Conservation (phyloP, 2,888 invertebrate genomes). For the Halictus ligatus region DNA sequence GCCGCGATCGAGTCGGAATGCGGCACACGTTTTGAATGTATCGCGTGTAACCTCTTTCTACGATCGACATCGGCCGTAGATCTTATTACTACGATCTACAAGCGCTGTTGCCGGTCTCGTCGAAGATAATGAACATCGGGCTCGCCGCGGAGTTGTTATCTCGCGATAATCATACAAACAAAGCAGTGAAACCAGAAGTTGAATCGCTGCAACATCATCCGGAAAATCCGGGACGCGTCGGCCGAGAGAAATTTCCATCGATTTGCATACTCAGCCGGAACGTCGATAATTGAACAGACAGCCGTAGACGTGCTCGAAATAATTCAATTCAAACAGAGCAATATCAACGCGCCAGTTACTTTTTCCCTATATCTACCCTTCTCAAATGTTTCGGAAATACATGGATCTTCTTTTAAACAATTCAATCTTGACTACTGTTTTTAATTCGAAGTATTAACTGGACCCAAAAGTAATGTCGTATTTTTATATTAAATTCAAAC, state of each 20-base stretch:
- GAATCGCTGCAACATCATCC: neutral
- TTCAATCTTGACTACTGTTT: no score
- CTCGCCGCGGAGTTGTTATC: neutral
- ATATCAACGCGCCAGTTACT: no score
- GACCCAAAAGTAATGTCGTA: no score
- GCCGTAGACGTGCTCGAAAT: neutral
- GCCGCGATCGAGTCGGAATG: neutral
- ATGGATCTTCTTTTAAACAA: no score
- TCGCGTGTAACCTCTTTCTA: neutral
- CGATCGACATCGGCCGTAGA: neutral
- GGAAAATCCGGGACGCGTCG: neutral
- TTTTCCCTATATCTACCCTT: neutral
- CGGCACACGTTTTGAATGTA: neutral
- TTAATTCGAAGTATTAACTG: no score
- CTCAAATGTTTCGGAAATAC: neutral
- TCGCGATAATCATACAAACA: neutral
- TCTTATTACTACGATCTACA: neutral
- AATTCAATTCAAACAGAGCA: neutral
- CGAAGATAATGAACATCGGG: neutral
- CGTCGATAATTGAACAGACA: constrained; percentile 27
- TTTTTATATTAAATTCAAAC: no score
- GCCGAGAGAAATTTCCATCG: neutral
- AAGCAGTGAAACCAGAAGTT: neutral
- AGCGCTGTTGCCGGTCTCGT: neutral
- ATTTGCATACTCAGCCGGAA: constrained; percentile 25